Conservation (phyloP, 37 sponge, comb jelly and placozoan genomes). For the Chondrilla cf. caribensis region DNA sequence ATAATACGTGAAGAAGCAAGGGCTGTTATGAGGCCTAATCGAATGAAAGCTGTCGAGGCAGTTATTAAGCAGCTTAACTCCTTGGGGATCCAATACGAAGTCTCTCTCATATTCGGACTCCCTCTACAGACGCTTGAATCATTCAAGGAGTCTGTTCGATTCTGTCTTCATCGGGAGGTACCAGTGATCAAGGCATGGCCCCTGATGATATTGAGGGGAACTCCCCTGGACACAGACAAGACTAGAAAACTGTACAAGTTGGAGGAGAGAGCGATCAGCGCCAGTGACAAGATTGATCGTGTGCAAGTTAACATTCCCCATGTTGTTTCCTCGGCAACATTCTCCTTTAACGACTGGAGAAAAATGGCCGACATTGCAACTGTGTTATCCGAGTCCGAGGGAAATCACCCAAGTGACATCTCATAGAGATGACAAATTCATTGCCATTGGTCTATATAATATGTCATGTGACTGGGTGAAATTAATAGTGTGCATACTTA, state of each 20-base stretch:
- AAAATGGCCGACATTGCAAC: conserved; percentile 22
- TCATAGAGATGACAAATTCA: no score
- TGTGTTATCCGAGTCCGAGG: conserved; percentile 14
- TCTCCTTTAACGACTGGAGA: conserved; percentile 13
- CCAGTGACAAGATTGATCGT: conserved; percentile 24
- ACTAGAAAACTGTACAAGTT: background rate
- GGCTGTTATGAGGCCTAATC: conserved; percentile 27
- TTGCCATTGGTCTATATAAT: no score
- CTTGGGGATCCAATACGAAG: conserved; percentile 7
- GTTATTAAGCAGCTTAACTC: background rate
- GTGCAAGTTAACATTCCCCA: conserved; percentile 29
- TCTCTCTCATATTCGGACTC: conserved; percentile 31
- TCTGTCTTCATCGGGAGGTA: conserved; percentile 1
- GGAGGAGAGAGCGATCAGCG: conserved; percentile 23
- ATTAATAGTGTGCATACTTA: no score
- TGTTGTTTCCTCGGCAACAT: conserved; percentile 23
- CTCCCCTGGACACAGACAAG: conserved; percentile 24
- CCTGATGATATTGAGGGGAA: conserved; percentile 26
- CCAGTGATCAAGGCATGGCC: conserved; percentile 40
- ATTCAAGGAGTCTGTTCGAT: conserved; percentile 27
- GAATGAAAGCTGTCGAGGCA: conserved; percentile 19
- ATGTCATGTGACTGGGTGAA: no score
- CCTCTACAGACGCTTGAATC: conserved; percentile 30
- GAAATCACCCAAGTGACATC: conserved; percentile 11
- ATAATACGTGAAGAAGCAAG: conserved; percentile 2